Conservation (phyloP, 2,888 invertebrate genomes). For the Conchocele bisecta region DNA sequence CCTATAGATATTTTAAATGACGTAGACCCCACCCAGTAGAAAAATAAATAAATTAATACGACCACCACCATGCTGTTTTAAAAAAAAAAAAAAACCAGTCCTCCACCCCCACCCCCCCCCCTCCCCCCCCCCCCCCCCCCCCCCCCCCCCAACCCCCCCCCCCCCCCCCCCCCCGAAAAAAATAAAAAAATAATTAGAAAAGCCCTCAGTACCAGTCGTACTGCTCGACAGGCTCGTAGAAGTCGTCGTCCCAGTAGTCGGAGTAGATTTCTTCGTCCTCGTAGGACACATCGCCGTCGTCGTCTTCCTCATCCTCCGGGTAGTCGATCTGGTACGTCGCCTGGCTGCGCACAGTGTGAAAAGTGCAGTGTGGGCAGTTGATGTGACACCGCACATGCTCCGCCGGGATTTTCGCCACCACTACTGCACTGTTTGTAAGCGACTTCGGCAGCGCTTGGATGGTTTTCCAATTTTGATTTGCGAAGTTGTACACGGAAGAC, state of each 20-base stretch:
- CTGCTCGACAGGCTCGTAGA: slow-evolving; percentile 42
- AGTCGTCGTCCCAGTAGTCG: slow-evolving; percentile 58
- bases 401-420: slow-evolving; percentile 59
- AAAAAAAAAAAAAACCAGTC: no score
- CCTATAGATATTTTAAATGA: no score
- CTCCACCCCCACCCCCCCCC: no score
- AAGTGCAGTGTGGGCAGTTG: slow-evolving; percentile 71
- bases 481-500: slow-evolving; percentile 57
- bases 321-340: slow-evolving; percentile 64
- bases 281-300: slow-evolving; percentile 61
- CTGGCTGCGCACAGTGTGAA: slow-evolving; percentile 51
- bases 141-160: no score
- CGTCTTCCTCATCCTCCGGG: slow-evolving; percentile 59
- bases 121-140: no score
- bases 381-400: slow-evolving; percentile 66
- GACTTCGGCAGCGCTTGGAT: slow-evolving; percentile 63
- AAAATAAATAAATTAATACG: no score
- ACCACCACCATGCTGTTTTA: no score
- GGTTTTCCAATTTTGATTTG: slow-evolving; percentile 54
- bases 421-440: slow-evolving; percentile 60
- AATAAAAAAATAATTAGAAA: no score
- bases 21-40: no score
- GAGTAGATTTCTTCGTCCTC: slow-evolving; percentile 61
- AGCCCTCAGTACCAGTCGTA: slow-evolving; percentile 51
- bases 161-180: no score